phyloP scores from a whole-genome alignment of 2,888 invertebrate species.

The Leptinotarsa tumamoca region DNA sequence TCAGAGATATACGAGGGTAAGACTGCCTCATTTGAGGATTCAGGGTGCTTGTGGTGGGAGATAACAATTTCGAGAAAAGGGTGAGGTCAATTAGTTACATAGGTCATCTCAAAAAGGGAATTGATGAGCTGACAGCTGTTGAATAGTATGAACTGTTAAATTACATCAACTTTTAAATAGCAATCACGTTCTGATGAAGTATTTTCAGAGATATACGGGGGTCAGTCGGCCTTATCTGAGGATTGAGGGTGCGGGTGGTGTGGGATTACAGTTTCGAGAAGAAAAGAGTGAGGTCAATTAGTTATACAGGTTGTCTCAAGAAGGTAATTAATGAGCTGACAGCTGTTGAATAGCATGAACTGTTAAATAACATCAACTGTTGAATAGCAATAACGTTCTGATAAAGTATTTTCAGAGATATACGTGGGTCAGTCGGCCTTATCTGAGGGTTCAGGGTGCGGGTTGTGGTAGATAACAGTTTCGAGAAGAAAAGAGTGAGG shows the following conservation, averaged over 20 bases:
- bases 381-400: too few species aligned
- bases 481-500: background rate
- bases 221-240: slow-evolving; percentile 22
- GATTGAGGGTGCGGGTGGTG: slow-evolving; percentile 20
- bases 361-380: too few species aligned
- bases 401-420: too few species aligned
- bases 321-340: too few species aligned
- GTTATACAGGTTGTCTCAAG: too few species aligned
- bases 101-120: too few species aligned
- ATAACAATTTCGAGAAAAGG: slow-evolving; percentile 10
- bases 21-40: slow-evolving; percentile 20
- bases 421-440: slow-evolving; percentile 15
- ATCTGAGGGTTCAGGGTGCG: slow-evolving; percentile 14
- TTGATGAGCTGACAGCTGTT: too few species aligned
- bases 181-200: too few species aligned
- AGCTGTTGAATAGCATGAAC: too few species aligned
- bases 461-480: slow-evolving; percentile 30
- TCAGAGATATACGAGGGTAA: background rate
- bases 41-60: slow-evolving; percentile 23
- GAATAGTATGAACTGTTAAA: too few species aligned
- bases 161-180: too few species aligned
- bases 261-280: slow-evolving; percentile 26
- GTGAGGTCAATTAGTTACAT: too few species aligned
- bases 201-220: background rate
- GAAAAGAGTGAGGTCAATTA: background rate